Conservation (phyloP, 2,797 vertebrate species). For the Cetoscarus ocellatus region DNA sequence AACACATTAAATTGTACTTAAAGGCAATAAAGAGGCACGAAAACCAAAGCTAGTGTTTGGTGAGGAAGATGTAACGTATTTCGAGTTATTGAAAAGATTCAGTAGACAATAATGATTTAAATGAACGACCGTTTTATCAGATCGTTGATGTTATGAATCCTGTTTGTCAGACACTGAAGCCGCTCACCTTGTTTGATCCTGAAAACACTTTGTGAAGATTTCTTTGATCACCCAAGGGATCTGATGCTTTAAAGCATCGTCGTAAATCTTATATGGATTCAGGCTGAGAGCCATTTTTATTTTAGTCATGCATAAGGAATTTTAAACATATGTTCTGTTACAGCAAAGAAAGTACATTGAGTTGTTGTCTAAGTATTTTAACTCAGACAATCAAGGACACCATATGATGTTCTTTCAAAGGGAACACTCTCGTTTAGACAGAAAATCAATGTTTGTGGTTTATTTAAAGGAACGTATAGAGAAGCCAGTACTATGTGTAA, state of each 20-base stretch:
- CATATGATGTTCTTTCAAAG: too few relatives aligned
- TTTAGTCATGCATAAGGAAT: background rate
- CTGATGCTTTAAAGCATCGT: background rate
- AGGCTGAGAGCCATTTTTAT: background rate
- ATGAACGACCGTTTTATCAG: background rate
- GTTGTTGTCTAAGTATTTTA: background rate
- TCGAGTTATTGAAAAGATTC: background rate
- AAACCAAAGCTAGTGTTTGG: background rate
- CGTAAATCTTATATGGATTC: background rate
- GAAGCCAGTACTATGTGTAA: background rate
- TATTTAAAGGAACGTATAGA: background rate
- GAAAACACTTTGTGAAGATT: background rate
- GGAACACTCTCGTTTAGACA: background rate
- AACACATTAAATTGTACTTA: background rate
- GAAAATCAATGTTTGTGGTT: background rate
- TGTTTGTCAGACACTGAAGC: background rate
- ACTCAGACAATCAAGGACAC: background rate
- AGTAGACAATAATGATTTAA: background rate
- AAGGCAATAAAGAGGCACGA: background rate
- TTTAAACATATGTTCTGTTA: too few relatives aligned
- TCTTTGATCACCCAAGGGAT: background rate
- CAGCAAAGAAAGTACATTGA: too few relatives aligned
- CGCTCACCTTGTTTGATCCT: background rate
- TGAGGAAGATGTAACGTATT: background rate
- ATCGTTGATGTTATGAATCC: background rate